A percentile compares a stretch with the other conserved stretches of the same genome.
phyloP scores from a whole-genome alignment of 1,140 invertebrate genomes.

The Bombus affinis region DNA sequence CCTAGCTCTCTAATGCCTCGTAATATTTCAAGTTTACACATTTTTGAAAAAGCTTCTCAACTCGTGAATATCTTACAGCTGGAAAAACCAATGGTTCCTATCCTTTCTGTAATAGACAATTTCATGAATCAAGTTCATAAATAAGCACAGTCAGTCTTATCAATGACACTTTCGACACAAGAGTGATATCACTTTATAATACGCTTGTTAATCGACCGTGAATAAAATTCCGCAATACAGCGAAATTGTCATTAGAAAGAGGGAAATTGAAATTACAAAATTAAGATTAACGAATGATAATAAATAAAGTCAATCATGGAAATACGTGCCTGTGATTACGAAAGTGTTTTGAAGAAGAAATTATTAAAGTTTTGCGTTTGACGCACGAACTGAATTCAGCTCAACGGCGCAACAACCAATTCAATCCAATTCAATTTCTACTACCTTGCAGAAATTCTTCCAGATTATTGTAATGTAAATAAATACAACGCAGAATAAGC shows the following conservation, averaged over 20 bases:
- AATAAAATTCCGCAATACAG: neutral
- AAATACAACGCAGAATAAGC: too few relatives aligned
- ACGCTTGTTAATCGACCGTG: neutral
- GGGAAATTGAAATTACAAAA: too few relatives aligned
- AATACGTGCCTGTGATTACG: too few relatives aligned
- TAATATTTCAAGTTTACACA: neutral
- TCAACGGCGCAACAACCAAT: too few relatives aligned
- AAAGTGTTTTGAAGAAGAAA: too few relatives aligned
- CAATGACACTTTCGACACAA: neutral
- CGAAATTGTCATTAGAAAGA: neutral
- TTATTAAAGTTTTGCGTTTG: too few relatives aligned
- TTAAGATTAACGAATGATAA: too few relatives aligned
- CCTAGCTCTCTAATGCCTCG: neutral
- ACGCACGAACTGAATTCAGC: too few relatives aligned
- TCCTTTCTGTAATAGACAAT: neutral
- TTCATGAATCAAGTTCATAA: neutral
- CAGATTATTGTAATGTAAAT: too few relatives aligned
- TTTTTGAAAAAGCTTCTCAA: neutral
- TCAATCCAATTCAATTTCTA: too few relatives aligned
- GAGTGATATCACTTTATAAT: neutral
- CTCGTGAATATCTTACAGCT: neutral
- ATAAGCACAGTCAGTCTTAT: neutral
- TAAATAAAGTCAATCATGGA: too few relatives aligned
- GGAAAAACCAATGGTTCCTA: neutral
- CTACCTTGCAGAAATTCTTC: too few relatives aligned